Base-by-base conservation (phyloP, 1,140 invertebrate genomes). In the Teleogryllus occipitalis region DNA sequence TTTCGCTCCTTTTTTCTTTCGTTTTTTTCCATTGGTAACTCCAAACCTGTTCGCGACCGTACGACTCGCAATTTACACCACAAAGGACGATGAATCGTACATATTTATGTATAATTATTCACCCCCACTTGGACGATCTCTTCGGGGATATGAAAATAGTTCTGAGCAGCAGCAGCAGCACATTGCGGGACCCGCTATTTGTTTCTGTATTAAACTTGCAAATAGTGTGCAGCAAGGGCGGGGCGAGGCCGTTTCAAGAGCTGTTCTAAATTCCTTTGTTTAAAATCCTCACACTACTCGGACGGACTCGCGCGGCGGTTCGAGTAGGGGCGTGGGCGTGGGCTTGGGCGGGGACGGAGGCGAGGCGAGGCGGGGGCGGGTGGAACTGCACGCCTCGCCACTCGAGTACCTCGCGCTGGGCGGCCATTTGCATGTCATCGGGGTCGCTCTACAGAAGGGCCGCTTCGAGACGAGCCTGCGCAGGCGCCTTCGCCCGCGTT, bases 81-180 rank as follows among this genome's bases (percentile, higher is more conserved):
- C 54, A 65, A 65, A 65, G 54, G 54, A 65, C 54, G 54, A 65
- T 65, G 54, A 65, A 65, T 65, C 54, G 54, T 65, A 65, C 54
- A 65, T 65, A 65, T 65, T 65, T 65, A 65, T 65, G 54, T 65
- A 65, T 65, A 65, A 65, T 65, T 65, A 65, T 65, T 65, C 54
- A 65, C 54, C 54, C 54, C 7, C 54, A 14, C 54, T 10, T 65
- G 10, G 54, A 65, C 54, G 10, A 65, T 18, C 54, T 65, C 54
- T 65, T 65, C 54, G 18, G 54, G 54, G 54, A 65, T 65, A 65
- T 65, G 54, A 65, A 65, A 65, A 65, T 65, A 65, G 54, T 65
- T 65, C 54, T 65, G 27, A 39, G 27, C 27, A 39, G 27, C 27
- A 39, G 27, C 27, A 39, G 27, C 54, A 65, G 54, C 54, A 65